Evolutionary conservation across 2,888 invertebrate genomes (phyloP), one percentile per base, ranked within the genome.

Genomic region (Deilephila porcellus): DNA sequence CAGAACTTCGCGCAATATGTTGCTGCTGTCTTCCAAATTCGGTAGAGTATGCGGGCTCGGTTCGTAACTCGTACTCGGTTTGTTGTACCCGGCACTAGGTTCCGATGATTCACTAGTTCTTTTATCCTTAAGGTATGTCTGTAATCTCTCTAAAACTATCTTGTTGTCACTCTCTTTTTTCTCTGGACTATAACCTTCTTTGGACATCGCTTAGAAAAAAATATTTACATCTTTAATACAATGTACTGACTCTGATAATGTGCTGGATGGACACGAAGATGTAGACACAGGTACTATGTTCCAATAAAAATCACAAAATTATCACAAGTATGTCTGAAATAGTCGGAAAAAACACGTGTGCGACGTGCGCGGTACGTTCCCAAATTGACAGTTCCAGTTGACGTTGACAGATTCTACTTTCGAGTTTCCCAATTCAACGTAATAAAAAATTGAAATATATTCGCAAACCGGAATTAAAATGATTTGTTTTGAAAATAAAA

Each of bases 121-220:
- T 80, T 94, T 95, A 81, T 95, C 95, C 86, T 95, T 95, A 62
- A 95, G 81, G 84, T 91, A 95, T 4, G 90, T 87, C 76, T 95
- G 95, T 75, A 95, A 87, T 87, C 90, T 91, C 79, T 95, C 95
- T 76, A 95, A 85, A 73, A 95, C 95, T 32, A 92, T 90, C 91
- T 95, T 95, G 80, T 87, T 94, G 80, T 95, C 94, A 77, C 90
- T 88, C 86, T 94, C 94, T 88, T 92, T 95, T 82, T 92, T 93
- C 81, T 94, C 94, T 75, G 90, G 85, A 86, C 85, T 90, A 92
- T 93, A 93, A 93, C 93, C 93, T 91, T 94, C 94, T 89, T 91
- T 93, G 82, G 94, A 93, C 94, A 94, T 94, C 73, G 87, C 90
- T 89, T 76, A 74, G 70, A 62, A 73, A 59, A 32, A 73, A 75